Evolutionary conservation across 2,888 invertebrate genomes (phyloP).

Genomic region (Lissonota sp.): DNA sequence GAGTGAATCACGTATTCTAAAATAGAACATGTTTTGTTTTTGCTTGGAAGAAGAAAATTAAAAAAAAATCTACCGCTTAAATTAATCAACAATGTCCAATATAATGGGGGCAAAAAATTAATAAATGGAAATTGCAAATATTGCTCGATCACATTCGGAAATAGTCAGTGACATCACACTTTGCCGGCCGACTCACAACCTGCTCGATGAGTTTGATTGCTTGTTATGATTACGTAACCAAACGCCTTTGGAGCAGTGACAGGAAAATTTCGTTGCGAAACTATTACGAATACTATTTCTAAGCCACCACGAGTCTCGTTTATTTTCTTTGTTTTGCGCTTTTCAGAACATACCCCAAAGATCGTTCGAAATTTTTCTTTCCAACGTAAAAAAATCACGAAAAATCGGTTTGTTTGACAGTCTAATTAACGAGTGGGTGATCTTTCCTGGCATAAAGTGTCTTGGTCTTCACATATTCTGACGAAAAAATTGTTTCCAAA

Average conservation of each 20-base stretch:
- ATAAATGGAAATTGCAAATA: constrained; percentile 29
- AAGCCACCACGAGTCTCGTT: constrained; percentile 25
- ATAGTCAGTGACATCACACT: constrained; percentile 70
- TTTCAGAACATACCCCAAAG: constrained; percentile 12
- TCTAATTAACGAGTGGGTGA: too few species aligned
- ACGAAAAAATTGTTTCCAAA: not conserved
- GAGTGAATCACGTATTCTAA: not conserved
- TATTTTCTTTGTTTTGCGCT: constrained; percentile 11
- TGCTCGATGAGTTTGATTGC: constrained; percentile 71
- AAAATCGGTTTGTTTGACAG: not conserved
- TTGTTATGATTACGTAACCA: constrained; percentile 63
- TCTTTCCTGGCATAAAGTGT: too few species aligned
- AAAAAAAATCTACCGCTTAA: not conserved
- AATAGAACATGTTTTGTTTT: not conserved
- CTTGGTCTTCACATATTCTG: too few species aligned
- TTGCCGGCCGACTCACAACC: constrained; percentile 57
- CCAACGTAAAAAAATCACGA: not conserved
- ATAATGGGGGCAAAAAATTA: constrained; percentile 1
- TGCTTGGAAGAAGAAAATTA: not conserved
- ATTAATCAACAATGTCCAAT: constrained; percentile 2
- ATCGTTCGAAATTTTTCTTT: not conserved
- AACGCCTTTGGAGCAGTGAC: constrained; percentile 66
- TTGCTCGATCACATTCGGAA: constrained; percentile 64
- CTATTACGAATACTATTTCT: constrained; percentile 59
- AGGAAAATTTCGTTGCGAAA: constrained; percentile 65